phyloP scores from a whole-genome alignment of 2,888 invertebrate genomes.

The Synergus umbraculus region DNA sequence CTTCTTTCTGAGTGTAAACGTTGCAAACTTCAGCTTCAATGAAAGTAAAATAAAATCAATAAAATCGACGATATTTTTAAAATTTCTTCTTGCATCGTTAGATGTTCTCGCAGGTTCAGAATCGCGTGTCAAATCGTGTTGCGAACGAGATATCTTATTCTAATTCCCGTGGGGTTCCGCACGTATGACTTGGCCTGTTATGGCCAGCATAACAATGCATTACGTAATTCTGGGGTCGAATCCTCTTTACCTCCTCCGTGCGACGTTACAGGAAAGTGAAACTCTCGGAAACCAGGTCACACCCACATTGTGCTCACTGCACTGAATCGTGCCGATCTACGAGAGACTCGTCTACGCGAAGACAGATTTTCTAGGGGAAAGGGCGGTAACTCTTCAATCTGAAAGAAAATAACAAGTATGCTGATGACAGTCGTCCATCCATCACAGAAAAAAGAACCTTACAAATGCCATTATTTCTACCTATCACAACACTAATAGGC shows the following conservation, averaged over 20 bases:
- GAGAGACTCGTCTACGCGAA: constrained; percentile 46
- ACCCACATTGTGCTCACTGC: constrained; percentile 74
- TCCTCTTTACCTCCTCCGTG: constrained; percentile 73
- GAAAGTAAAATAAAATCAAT: too few species aligned
- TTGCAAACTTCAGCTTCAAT: too few species aligned
- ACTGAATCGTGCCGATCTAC: constrained; percentile 60
- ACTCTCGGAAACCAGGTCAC: constrained; percentile 77
- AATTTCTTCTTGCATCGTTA: neutral
- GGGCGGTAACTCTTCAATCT: constrained; percentile 15
- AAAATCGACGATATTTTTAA: neutral
- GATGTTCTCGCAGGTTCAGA: neutral
- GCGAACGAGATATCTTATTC: constrained; percentile 60
- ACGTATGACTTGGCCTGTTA: constrained; percentile 69
- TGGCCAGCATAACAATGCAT: constrained; percentile 75
- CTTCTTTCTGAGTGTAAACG: too few species aligned
- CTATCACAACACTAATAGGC: too few species aligned
- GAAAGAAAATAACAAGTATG: constrained; percentile 7
- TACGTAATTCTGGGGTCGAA: constrained; percentile 71
- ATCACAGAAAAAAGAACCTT: neutral
- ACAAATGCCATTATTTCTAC: constrained; percentile 6
- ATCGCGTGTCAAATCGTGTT: constrained; percentile 51
- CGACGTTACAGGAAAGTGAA: constrained; percentile 77
- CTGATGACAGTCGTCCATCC: neutral
- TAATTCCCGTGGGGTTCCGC: constrained; percentile 70
- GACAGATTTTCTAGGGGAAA: constrained; percentile 33